Evolutionary conservation across 2,888 invertebrate species (phyloP).

Genomic region (Drosophila subsilvestris): DNA sequence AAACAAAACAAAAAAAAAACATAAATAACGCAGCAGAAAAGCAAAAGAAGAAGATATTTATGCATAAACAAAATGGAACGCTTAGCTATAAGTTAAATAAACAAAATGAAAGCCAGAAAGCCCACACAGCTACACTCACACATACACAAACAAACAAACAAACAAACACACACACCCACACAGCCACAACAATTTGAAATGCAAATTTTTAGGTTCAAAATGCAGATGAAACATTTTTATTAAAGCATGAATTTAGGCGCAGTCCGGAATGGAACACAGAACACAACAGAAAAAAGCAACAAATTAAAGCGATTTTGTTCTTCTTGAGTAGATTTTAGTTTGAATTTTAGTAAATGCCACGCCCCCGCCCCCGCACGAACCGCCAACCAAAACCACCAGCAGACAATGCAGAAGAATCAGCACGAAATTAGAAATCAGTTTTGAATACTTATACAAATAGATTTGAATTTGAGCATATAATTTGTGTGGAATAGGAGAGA

Average conservation of each 20-base stretch:
- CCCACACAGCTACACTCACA: conserved; percentile 40
- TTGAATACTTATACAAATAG: conserved; percentile 10
- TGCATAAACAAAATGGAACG: conserved; percentile 75
- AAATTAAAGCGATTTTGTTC: conserved; percentile 35
- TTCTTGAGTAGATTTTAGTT: conserved; percentile 39
- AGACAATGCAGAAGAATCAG: conserved; percentile 10
- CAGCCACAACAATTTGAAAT: conserved; percentile 41
- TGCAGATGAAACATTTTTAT: conserved; percentile 40
- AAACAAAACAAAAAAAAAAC: conserved; percentile 38
- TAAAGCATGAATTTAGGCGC: conserved; percentile 77
- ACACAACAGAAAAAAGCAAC: conserved; percentile 1
- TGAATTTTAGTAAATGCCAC: conserved; percentile 62
- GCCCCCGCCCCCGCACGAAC: conserved; percentile 1
- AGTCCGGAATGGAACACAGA: conserved; percentile 33
- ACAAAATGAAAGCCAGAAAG: conserved; percentile 53
- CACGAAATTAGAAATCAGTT: conserved; percentile 24
- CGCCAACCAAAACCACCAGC: conserved; percentile 22
- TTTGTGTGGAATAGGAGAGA: conserved; percentile 29
- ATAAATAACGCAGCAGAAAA: conserved; percentile 46
- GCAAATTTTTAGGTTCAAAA: conserved; percentile 62
- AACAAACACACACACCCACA: conserved; percentile 31
- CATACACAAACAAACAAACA: conserved; percentile 33
- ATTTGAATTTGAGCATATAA: conserved; percentile 8
- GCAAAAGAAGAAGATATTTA: conserved; percentile 70
- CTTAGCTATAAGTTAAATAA: conserved; percentile 78